phyloP scores from a whole-genome alignment of 2,888 invertebrate genomes.

The Campopleginae sp. region DNA sequence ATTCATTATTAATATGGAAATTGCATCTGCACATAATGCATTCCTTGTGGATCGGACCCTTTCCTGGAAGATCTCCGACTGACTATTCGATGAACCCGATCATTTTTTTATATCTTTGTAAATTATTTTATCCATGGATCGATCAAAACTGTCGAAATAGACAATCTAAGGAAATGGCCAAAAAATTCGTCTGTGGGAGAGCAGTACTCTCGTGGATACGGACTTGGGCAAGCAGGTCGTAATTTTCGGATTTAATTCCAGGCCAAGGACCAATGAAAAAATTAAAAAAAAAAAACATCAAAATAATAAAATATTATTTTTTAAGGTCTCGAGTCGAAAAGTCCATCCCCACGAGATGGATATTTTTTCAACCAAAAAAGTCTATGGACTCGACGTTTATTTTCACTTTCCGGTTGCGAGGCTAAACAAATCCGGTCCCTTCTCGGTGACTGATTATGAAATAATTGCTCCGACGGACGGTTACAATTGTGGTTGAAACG shows the following conservation, averaged over 20 bases:
- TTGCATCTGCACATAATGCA: background rate
- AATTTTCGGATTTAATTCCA: background rate
- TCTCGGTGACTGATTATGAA: constrained; percentile 60
- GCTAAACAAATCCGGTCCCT: constrained; percentile 17
- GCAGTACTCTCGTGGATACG: background rate
- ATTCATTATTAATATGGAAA: constrained; percentile 31
- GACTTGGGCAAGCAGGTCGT: background rate
- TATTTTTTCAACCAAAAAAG: background rate
- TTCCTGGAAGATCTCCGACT: too few species aligned
- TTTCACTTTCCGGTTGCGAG: constrained; percentile 15
- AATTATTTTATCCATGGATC: background rate
- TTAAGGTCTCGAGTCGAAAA: background rate
- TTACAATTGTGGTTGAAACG: constrained; percentile 56
- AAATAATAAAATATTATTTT: background rate
- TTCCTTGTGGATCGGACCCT: background rate
- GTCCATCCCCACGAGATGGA: background rate
- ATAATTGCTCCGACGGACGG: constrained; percentile 54
- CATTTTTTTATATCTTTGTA: background rate
- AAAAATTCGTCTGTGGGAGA: background rate
- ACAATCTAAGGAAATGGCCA: background rate
- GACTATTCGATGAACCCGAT: background rate
- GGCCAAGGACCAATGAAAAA: background rate
- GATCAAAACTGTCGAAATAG: background rate
- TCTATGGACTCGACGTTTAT: constrained; percentile 6
- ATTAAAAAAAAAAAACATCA: too few species aligned